These are phyloP conservation scores for Beris morrisii DNA, from an alignment of 2,888 invertebrate species.

Conservation along the genomic window DNA sequence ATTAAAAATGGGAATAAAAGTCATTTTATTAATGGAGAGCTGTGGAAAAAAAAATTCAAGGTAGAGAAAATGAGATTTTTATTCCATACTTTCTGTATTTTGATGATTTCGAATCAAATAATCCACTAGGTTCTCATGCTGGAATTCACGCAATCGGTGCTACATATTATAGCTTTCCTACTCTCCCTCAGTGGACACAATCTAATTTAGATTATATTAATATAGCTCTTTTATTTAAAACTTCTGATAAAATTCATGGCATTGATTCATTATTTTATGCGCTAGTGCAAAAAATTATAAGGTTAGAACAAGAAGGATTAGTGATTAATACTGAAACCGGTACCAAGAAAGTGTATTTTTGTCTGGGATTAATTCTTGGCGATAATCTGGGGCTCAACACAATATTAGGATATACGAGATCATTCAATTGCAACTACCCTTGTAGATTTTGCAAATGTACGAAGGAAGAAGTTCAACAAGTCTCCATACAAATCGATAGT, in stretches of 20 bases:
- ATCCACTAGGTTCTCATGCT: slow-evolving; percentile 4
- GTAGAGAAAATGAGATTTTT: neutral
- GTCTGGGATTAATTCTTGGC: slow-evolving; percentile 25
- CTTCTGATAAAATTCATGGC: slow-evolving; percentile 1
- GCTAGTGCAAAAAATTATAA: slow-evolving; percentile 16
- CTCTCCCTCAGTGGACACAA: slow-evolving; percentile 4
- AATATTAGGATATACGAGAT: slow-evolving; percentile 21
- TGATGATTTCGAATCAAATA: slow-evolving; percentile 30
- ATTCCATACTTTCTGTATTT: slow-evolving; percentile 29
- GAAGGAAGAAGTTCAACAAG: slow-evolving; percentile 10
- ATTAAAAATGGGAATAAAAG: neutral
- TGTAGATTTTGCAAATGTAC: slow-evolving; percentile 21
- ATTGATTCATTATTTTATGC: neutral
- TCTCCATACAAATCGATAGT: neutral
- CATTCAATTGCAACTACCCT: slow-evolving; percentile 18
- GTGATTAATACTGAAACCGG: slow-evolving; percentile 11
- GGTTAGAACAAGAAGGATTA: slow-evolving; percentile 3
- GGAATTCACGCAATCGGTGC: slow-evolving; percentile 12
- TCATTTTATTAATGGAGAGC: neutral
- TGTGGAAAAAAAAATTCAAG: no score
- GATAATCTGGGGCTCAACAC: slow-evolving; percentile 31
- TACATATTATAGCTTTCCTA: slow-evolving; percentile 15
- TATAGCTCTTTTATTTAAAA: slow-evolving; percentile 5
- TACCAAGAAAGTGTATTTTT: slow-evolving; percentile 4
- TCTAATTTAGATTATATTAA: neutral